phyloP scores from a whole-genome alignment of 1,140 invertebrate genomes.

The Atta texana region DNA sequence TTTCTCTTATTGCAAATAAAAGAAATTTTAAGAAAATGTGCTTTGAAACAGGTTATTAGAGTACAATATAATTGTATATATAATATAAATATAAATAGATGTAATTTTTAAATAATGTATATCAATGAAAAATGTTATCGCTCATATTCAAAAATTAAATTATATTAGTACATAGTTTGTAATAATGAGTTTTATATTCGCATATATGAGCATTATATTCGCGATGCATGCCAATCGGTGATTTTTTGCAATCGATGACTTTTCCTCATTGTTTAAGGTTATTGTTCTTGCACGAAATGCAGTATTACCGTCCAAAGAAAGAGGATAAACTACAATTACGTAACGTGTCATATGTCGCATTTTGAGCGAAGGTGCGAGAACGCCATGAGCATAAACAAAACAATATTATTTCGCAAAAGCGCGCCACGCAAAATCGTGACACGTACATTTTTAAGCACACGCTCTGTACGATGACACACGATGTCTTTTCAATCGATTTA shows the following conservation, averaged over 20 bases:
- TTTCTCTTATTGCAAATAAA: too few relatives aligned
- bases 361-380: conserved; percentile 28
- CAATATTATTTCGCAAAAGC: conserved; percentile 39
- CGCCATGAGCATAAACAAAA: conserved; percentile 36
- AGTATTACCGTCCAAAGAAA: conserved; percentile 9
- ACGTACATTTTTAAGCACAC: conserved; percentile 19
- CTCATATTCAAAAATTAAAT: neutral
- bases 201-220: neutral
- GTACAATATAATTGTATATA: neutral
- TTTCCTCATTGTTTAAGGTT: conserved; percentile 35
- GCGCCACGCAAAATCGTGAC: conserved; percentile 1
- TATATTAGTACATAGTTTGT: neutral
- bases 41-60: too few relatives aligned
- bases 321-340: conserved; percentile 2
- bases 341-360: neutral
- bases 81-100: neutral
- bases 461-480: neutral
- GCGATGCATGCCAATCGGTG: neutral
- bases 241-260: conserved; percentile 9
- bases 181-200: neutral
- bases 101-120: neutral
- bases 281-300: conserved; percentile 43
- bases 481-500: neutral
- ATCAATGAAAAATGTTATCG: neutral
- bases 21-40: too few relatives aligned